Base-by-base conservation (phyloP, 1,140 invertebrate species). In the Penaeus chinensis region DNA sequence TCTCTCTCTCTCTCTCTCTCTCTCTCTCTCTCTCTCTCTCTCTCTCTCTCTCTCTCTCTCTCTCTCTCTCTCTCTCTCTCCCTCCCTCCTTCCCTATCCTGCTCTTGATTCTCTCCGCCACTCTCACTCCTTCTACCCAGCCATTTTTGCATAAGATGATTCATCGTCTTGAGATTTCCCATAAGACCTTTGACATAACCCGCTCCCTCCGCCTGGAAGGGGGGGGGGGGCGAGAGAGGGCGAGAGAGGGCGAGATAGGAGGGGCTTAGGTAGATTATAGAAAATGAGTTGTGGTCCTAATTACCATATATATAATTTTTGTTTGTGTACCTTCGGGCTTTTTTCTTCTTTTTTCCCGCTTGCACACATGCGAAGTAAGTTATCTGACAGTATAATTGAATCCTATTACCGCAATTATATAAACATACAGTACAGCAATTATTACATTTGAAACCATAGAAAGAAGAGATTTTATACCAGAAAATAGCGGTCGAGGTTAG, bases 91-190 rank as follows among this genome's bases (percentile, higher is more conserved):
- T 47, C 42, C 19, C 27, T 71, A 24, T 47, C 22, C 71, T 60
- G 20, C 47, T 74, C 74, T 69, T 1, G n/a, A 69, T 69, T 77
- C 19, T 37, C 27, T 42, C 37, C 22, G 18, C 8, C 65, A 7
- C 37, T 8, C 8, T 11, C 79, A 18, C 79, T 65, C 74, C 32
- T 32, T 32, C 20, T 71, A 32, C 66, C 32, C 66, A 11, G 20
- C 66, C 66, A 24, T 71, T 83, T 83, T 83, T 74, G 82, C 82
- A 69, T 74, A 83, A 83, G 66, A 71, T 83, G 82, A 83, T 83
- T 83, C 82, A 83, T 74, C 18, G 82, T 47, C 54, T 47, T 60
- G 82, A 83, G 82, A 83, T 83, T 83, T 74, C 82, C 82, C 82
- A 83, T 83, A 83, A 83, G 82, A 24, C 69, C 69, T 60, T 71